Base-by-base conservation (phyloP, 2,888 invertebrate species). In the Eurytoma adleriae region DNA sequence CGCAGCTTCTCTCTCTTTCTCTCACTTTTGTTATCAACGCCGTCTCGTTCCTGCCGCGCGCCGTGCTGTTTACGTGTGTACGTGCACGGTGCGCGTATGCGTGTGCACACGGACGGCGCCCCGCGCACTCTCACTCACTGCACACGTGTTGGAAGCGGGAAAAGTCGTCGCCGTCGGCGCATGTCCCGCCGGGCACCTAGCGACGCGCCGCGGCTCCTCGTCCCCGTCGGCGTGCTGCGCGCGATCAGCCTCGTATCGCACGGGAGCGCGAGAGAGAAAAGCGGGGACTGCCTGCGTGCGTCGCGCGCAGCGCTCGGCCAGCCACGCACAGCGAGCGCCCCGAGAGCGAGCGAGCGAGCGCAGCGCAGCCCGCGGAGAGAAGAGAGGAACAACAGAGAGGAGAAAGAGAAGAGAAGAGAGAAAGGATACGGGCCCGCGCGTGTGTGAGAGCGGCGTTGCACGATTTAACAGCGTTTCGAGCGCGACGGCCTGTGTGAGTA, bases 381-480 rank as follows among this genome's bases (percentile, higher is more conserved):
- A 72, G 79, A 72, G 78, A 73, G 72, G 76, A 62, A 71, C 73
- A 69, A 64, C 73, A 69, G 69, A 74, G 64, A 66, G 64, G 71
- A 69, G 54, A 72, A 67, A 68, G 71, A 80, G 59, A 61, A 76
- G 80, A 76, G 76, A 73, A 77, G 77, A 73, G 77, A 77, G 72
- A 80, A 77, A 18, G 20, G 14, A 30, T 27, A n/a, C 66, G 48
- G 54, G 7, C 66, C 40, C 50, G 27, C 50, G 12, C 18, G 5
- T 27, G 57, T 18, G 66, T 52, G 59, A 18, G 40, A 18, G 79
- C 80, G 78, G 74, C 67, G 81, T 81, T 81, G 81, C 81, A 30
- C 81, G 81, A 81, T 81, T 81, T 81, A 78, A 74, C 81, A 16
- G n/a, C 69, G 40, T 57, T 72, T 40, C 72, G 56, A 18, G n/a